A percentile compares a stretch with the other conserved stretches of the same genome.
phyloP scores from a whole-genome alignment of 1,140 invertebrate species.

The Chironomus striatipennis region DNA sequence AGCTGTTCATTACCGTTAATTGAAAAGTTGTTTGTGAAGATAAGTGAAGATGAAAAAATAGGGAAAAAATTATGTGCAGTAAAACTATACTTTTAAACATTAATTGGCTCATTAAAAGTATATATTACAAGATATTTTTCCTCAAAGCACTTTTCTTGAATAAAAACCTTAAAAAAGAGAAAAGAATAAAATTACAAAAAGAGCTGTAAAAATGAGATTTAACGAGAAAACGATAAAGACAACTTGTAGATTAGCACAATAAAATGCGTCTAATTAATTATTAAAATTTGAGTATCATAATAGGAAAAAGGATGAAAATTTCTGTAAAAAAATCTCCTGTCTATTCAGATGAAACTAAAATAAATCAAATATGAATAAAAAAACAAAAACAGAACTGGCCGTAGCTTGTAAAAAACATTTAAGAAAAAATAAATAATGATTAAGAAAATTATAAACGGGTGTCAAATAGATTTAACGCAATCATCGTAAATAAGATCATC shows the following conservation, averaged over 20 bases:
- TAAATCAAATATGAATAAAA: neutral
- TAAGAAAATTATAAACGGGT: conserved; percentile 11
- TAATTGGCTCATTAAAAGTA: neutral
- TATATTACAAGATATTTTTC: neutral
- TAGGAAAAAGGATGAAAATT: neutral
- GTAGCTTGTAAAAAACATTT: neutral
- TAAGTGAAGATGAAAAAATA: no score
- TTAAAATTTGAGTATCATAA: neutral
- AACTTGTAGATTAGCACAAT: conserved; percentile 1
- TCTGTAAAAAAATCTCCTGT: no score
- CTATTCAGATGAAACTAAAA: no score
- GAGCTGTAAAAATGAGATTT: no score
- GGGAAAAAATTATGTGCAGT: no score
- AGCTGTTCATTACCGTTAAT: conserved; percentile 19
- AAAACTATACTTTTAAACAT: no score
- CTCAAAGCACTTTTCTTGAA: neutral
- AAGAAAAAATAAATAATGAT: neutral
- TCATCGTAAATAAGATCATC: neutral
- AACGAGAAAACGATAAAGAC: neutral
- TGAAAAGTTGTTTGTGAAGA: neutral
- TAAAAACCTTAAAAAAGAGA: no score
- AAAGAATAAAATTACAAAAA: no score
- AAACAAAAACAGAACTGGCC: conserved; percentile 17
- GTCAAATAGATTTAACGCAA: conserved; percentile 5
- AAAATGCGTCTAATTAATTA: neutral